Conservation (phyloP, 1,140 invertebrate genomes). For the Andricus grossulariae region DNA sequence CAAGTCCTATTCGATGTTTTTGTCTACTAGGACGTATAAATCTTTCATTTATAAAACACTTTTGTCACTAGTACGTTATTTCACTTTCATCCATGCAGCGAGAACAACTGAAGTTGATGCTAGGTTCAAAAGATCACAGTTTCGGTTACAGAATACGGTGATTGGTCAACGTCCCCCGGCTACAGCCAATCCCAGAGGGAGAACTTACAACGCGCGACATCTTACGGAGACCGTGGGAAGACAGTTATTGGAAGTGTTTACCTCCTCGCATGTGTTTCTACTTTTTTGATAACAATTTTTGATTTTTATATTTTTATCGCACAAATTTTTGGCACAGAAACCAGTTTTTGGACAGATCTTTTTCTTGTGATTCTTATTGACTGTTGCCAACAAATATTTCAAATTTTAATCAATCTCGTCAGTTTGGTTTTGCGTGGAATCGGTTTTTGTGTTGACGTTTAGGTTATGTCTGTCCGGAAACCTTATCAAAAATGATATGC, state of each 20-base stretch:
- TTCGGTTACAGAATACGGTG: conserved; percentile 41
- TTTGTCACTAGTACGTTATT: conserved; percentile 43
- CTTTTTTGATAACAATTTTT: too few relatives aligned
- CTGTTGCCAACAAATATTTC: too few relatives aligned
- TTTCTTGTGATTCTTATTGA: too few relatives aligned
- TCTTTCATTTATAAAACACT: conserved; percentile 48
- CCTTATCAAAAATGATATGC: too few relatives aligned
- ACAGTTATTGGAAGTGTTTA: neutral
- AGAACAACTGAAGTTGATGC: conserved; percentile 59
- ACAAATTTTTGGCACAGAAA: too few relatives aligned
- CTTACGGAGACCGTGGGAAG: neutral
- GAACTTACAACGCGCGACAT: neutral
- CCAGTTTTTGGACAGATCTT: too few relatives aligned
- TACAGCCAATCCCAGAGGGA: conserved; percentile 34
- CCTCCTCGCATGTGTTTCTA: too few relatives aligned
- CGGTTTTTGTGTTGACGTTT: too few relatives aligned
- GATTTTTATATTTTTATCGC: too few relatives aligned
- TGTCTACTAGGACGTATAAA: conserved; percentile 15
- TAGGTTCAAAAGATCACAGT: conserved; percentile 61
- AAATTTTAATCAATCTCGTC: too few relatives aligned
- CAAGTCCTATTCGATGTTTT: conserved; percentile 6
- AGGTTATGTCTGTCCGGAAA: too few relatives aligned
- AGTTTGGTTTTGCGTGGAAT: too few relatives aligned
- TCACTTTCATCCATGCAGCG: conserved; percentile 33
- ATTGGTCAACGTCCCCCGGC: conserved; percentile 38